These are phyloP conservation scores for Invenusta paracnida DNA, from an alignment of 2,888 invertebrate species.

Conservation along the genomic window DNA sequence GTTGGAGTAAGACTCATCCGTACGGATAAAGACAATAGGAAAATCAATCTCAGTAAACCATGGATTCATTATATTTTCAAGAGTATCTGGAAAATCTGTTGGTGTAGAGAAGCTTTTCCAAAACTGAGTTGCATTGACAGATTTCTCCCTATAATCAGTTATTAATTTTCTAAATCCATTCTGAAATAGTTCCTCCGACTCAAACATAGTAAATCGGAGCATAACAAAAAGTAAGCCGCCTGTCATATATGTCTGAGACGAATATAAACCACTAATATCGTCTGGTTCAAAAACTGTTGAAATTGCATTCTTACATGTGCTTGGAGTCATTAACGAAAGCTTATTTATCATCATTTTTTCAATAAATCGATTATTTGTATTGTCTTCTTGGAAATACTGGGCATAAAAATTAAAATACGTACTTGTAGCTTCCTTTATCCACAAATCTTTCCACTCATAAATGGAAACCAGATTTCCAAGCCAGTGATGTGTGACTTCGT, in stretches of 20 bases:
- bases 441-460: neutral
- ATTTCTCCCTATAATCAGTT: neutral
- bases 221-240: neutral
- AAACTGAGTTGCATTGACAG: neutral
- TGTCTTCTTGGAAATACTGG: neutral
- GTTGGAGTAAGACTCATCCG: neutral
- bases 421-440: neutral
- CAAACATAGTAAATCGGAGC: neutral
- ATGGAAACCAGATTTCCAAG: neutral
- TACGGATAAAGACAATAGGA: neutral
- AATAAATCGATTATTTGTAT: neutral
- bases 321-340: neutral
- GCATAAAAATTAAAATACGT: neutral
- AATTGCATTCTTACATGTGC: neutral
- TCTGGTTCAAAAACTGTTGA: neutral
- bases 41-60: neutral
- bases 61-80: neutral
- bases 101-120: neutral
- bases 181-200: neutral
- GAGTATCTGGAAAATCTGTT: neutral
- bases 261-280: neutral
- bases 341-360: neutral
- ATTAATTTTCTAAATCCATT: neutral
- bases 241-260: neutral
- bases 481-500: neutral